Conservation (phyloP, 2,113 vertebrate species). For the Carlito syrichta region DNA sequence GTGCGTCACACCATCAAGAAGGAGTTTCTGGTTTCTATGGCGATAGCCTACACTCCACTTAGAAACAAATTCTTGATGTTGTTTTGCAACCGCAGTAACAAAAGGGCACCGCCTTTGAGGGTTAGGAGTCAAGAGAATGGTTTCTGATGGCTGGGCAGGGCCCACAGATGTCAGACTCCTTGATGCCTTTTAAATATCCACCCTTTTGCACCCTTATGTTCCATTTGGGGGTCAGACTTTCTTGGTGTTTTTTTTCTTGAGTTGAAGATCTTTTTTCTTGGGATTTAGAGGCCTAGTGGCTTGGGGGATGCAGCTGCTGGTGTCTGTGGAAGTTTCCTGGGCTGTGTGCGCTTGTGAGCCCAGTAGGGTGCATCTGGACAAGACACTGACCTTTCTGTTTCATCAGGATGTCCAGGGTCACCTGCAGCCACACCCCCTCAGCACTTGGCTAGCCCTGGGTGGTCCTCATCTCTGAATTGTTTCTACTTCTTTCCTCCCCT, state of each 20-base stretch:
- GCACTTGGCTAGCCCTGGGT: accelerated
- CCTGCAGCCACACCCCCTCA: background rate
- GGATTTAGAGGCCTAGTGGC: background rate
- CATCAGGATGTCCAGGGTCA: accelerated
- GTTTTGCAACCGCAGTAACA: background rate
- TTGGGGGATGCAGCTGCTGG: too few relatives aligned
- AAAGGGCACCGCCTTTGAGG: background rate
- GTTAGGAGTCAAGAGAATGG: accelerated
- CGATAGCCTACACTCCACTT: background rate
- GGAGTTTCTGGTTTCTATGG: background rate
- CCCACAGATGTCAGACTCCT: accelerated
- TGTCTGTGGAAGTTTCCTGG: background rate
- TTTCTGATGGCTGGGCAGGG: accelerated
- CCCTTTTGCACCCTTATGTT: background rate
- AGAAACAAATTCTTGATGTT: background rate
- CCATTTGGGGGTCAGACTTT: background rate
- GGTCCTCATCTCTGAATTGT: accelerated
- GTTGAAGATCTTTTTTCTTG: background rate
- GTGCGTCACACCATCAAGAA: background rate
- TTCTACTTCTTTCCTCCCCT: too few relatives aligned
- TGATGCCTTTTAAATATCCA: background rate
- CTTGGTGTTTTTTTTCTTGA: background rate
- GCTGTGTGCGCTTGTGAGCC: accelerated
- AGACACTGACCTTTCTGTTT: too few relatives aligned
- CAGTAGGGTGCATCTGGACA: accelerated